These are phyloP conservation scores for Alentia gelatinosa DNA, from an alignment of 2,888 invertebrate species.

Conservation along the genomic window DNA sequence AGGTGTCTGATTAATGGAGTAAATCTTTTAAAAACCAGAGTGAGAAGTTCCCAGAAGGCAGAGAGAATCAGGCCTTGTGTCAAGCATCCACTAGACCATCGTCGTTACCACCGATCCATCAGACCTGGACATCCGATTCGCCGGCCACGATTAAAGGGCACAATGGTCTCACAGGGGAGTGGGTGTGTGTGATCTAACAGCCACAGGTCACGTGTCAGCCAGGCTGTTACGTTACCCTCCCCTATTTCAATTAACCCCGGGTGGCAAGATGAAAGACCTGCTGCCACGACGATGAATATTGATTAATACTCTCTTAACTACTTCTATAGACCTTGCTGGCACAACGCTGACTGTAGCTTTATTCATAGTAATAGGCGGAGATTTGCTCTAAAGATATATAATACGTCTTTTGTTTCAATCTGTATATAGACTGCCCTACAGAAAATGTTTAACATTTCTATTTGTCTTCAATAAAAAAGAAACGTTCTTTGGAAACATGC, in stretches of 20 bases:
- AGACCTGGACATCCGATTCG: conserved; percentile 13
- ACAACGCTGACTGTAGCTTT: too few species aligned
- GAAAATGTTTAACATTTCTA: too few species aligned
- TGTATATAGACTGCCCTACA: too few species aligned
- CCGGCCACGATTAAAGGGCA: not conserved
- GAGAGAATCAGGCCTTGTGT: not conserved
- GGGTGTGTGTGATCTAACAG: conserved; percentile 18
- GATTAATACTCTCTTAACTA: conserved; percentile 36
- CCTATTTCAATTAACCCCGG: conserved; percentile 43
- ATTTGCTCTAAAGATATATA: too few species aligned
- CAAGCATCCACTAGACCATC: not conserved
- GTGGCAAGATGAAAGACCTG: conserved; percentile 13
- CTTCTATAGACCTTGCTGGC: not conserved
- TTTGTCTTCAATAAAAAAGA: too few species aligned
- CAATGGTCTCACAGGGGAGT: not conserved
- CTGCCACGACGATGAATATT: conserved; percentile 32
- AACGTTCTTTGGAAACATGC: too few species aligned
- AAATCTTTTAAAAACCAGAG: not conserved
- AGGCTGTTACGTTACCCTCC: conserved; percentile 48
- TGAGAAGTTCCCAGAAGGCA: not conserved
- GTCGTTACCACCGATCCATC: not conserved
- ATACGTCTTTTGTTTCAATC: too few species aligned
- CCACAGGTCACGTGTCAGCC: conserved; percentile 42
- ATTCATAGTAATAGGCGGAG: too few species aligned
- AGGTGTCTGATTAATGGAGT: not conserved